These are phyloP conservation scores for Nudaria mundana DNA, from an alignment of 2,888 invertebrate species.

Conservation along the genomic window DNA sequence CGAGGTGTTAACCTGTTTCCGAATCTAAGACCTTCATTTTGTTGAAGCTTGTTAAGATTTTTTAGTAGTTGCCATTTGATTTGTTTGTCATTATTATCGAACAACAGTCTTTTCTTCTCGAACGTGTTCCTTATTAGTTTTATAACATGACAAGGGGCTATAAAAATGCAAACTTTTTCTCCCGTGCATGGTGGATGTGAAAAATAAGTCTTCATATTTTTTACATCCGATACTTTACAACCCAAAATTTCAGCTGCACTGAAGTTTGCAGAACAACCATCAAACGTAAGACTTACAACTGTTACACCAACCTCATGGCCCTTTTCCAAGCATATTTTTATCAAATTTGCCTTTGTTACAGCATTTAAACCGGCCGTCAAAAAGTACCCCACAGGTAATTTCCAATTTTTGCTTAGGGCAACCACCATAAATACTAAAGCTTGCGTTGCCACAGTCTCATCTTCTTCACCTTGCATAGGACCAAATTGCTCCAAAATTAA, in stretches of 20 bases:
- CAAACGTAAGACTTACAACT: background rate
- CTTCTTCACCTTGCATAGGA: background rate
- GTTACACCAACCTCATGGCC: constrained; percentile 26
- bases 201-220: constrained; percentile 15
- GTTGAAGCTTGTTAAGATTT: background rate
- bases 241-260: background rate
- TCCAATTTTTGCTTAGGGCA: constrained; percentile 34
- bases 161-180: constrained; percentile 21
- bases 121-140: constrained; percentile 27
- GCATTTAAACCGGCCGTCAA: constrained; percentile 28
- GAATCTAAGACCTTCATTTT: constrained; percentile 13
- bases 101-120: constrained; percentile 17
- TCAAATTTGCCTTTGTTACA: constrained; percentile 27
- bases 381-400: constrained; percentile 44
- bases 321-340: constrained; percentile 24
- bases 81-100: constrained; percentile 10
- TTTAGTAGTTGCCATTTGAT: constrained; percentile 8
- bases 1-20: constrained; percentile 16
- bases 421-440: constrained; percentile 39
- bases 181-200: constrained; percentile 19
- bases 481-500: constrained; percentile 3
- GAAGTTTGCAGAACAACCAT: background rate
- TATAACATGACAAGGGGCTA: constrained; percentile 26
- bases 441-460: constrained; percentile 10
- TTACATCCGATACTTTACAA: background rate